Evolutionary conservation across 92 coral and sea anemone species (phyloP).

Genomic region (Zoanthus sociatus): DNA sequence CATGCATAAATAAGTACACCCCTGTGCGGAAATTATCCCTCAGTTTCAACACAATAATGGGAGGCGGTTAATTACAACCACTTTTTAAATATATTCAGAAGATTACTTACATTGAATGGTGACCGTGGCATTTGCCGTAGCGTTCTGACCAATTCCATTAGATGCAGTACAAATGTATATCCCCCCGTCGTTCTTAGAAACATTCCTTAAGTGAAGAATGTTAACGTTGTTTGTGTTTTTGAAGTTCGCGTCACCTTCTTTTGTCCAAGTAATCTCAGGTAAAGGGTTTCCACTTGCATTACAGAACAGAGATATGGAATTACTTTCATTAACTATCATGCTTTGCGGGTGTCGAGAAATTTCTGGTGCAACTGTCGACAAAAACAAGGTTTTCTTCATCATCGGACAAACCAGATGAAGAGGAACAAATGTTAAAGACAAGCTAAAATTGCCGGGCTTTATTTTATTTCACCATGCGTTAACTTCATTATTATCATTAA

Average conservation of each 20-base stretch:
- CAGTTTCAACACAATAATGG: too few relatives aligned
- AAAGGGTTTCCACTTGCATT: background rate
- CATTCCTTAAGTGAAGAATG: background rate
- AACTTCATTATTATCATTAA: too few relatives aligned
- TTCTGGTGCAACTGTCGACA: conserved; percentile 10
- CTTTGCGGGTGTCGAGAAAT: background rate
- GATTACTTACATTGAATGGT: background rate
- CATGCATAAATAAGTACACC: too few relatives aligned
- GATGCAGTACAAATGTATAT: conserved; percentile 40
- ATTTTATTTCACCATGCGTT: too few relatives aligned
- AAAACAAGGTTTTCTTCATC: conserved; percentile 5
- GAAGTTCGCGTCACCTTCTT: conserved; percentile 20
- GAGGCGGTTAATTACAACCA: background rate
- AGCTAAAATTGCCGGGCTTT: background rate
- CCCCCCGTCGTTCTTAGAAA: background rate
- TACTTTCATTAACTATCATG: background rate
- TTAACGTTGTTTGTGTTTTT: background rate
- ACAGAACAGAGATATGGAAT: conserved; percentile 25
- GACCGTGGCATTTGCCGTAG: conserved; percentile 17
- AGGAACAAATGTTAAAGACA: too few relatives aligned
- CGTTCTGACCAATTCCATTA: background rate
- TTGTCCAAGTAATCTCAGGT: too few relatives aligned
- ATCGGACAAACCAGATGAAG: background rate
- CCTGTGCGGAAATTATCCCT: background rate
- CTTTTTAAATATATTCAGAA: background rate